phyloP scores from a whole-genome alignment of 2,113 vertebrate genomes.

The Holacanthus passer region DNA sequence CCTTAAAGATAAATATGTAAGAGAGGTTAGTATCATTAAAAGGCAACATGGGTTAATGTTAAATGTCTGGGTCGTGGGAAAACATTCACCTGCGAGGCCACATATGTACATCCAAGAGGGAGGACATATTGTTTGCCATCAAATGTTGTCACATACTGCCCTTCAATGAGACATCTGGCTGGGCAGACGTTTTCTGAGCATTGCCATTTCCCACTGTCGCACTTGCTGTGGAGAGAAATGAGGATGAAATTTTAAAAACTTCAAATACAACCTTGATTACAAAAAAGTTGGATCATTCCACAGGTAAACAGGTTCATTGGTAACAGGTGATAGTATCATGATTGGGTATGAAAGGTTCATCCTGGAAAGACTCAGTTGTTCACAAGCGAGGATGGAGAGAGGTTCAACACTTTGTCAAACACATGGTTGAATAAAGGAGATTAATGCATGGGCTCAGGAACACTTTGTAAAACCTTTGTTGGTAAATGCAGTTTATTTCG shows the following conservation, averaged over 20 bases:
- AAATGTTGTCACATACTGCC: slow-evolving; percentile 79
- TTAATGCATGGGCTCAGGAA: too few relatives aligned
- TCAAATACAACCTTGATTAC: too few relatives aligned
- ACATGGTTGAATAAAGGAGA: too few relatives aligned
- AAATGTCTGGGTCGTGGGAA: background rate
- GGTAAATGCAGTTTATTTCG: too few relatives aligned
- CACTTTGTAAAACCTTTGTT: too few relatives aligned
- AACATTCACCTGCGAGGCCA: slow-evolving; percentile 72
- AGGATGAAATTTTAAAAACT: background rate
- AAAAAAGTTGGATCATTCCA: too few relatives aligned
- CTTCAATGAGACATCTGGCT: slow-evolving; percentile 73
- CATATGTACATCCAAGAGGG: slow-evolving; percentile 76
- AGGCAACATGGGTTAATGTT: background rate
- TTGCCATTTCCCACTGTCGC: slow-evolving; percentile 71
- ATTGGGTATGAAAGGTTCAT: too few relatives aligned
- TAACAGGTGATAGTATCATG: too few relatives aligned
- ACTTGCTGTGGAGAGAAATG: slow-evolving; percentile 62
- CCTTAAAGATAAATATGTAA: slow-evolving; percentile 45
- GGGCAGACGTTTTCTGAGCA: slow-evolving; percentile 72
- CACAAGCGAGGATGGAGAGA: too few relatives aligned
- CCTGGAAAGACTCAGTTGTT: too few relatives aligned
- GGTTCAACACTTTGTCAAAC: too few relatives aligned
- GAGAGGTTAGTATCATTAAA: background rate
- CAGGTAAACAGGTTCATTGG: too few relatives aligned
- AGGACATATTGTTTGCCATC: slow-evolving; percentile 81